Evolutionary conservation across 1,140 invertebrate species (phyloP), one percentile per base, ranked within the genome.

Genomic region (Bombyx mandarina): DNA sequence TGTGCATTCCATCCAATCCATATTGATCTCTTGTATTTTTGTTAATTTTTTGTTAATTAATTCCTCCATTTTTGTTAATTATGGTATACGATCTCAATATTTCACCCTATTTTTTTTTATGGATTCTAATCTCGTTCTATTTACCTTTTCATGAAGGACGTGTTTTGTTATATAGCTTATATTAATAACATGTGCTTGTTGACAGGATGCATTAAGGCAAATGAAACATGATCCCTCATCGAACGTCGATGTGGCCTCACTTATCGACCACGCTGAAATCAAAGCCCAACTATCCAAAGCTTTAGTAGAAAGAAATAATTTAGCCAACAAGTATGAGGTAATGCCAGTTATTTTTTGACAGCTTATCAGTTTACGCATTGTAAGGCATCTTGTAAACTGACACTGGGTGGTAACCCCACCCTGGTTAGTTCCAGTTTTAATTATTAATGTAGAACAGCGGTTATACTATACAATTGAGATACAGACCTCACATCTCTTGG

Each of bases 251-350:
- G 78, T 73, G 0, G 57, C 71, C 42, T 77, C 82, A 35, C 54
- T 87, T 7, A 82, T 87, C 45, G 82, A 87, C 54, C 81, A 85
- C 54, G 85, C 81, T 18, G 81, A 82, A 73, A 76, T 85, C 26
- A 84, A 84, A 70, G 84, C 84, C 1, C 81, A 85, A 54, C 55
- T 85, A 49, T 61, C 77, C 3, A 87, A 85, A 67, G 76, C 77
- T 48, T 67, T 81, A 8, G 75, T 82, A 62, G 84, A 87, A 45
- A 87, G 67, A 47, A 73, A 78, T 9, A 56, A 59, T 44, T 82
- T 69, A 52, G 76, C 76, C 56, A 71, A 22, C 48, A 79, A 82
- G 64, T 85, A 73, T 77, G 78, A 85, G 75, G 84, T 87, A 75
- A 71, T 47, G 8, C 45, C 45, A 9, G 2, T 47, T 45, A 45